Evolutionary conservation across 2,888 invertebrate species (phyloP).

Genomic region (Aspidapion aeneum): DNA sequence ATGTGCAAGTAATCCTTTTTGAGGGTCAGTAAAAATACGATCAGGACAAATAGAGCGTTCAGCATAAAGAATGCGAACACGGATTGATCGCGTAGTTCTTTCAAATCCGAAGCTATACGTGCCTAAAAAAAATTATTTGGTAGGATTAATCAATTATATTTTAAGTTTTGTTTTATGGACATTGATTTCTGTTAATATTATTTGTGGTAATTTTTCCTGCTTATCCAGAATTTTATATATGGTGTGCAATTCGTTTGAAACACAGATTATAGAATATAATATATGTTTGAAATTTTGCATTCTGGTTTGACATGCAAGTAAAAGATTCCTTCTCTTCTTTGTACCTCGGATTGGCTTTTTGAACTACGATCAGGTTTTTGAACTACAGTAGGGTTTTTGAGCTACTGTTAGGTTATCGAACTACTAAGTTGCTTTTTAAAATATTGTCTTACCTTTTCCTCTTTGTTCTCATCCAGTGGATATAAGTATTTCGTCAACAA

Average conservation of each 20-base stretch:
- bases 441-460: slow-evolving; percentile 75
- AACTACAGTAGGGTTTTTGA: background rate
- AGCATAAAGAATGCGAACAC: slow-evolving; percentile 98
- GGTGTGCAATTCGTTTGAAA: too few species aligned
- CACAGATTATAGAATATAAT: too few species aligned
- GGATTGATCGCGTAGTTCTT: slow-evolving; percentile 91
- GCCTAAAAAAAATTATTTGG: slow-evolving; percentile 83
- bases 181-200: too few species aligned
- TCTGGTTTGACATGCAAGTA: too few species aligned
- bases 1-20: slow-evolving; percentile 96
- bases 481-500: slow-evolving; percentile 91
- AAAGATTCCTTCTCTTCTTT: too few species aligned
- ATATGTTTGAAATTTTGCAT: too few species aligned
- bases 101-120: slow-evolving; percentile 85
- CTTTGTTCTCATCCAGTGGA: slow-evolving; percentile 90
- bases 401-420: too few species aligned
- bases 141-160: background rate
- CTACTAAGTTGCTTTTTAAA: too few species aligned
- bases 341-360: too few species aligned
- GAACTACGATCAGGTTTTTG: too few species aligned
- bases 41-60: slow-evolving; percentile 97
- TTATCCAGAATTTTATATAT: too few species aligned
- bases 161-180: background rate
- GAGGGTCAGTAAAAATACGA: slow-evolving; percentile 97
- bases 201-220: too few species aligned